Evolutionary conservation across 2,888 invertebrate genomes (phyloP).

Genomic region (Apodemia mormo): DNA sequence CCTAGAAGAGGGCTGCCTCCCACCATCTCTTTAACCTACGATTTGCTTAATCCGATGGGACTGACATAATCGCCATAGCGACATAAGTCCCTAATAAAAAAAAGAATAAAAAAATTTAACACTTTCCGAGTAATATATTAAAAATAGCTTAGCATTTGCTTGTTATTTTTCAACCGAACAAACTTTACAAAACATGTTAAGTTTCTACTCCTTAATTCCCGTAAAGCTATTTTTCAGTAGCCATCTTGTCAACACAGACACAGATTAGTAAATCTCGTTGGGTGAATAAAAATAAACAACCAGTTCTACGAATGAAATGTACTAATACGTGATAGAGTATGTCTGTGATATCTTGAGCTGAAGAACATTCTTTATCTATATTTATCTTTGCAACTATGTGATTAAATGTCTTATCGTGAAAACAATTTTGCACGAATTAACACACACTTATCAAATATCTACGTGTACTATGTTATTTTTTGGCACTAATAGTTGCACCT

Average conservation of each 20-base stretch:
- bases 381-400: background rate
- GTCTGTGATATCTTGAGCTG: constrained; percentile 4
- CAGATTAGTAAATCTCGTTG: constrained; percentile 25
- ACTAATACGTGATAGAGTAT: constrained; percentile 10
- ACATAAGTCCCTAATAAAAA: too few species aligned
- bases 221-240: constrained; percentile 56
- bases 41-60: too few species aligned
- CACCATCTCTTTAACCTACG: too few species aligned
- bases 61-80: too few species aligned
- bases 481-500: too few species aligned
- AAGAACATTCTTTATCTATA: background rate
- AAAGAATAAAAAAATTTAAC: too few species aligned
- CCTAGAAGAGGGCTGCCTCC: too few species aligned
- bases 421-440: background rate
- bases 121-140: background rate
- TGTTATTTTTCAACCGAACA: constrained; percentile 21
- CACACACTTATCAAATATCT: background rate
- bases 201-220: constrained; percentile 46
- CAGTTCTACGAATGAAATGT: constrained; percentile 23
- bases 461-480: too few species aligned
- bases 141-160: background rate
- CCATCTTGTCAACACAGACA: constrained; percentile 33
- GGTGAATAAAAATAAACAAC: constrained; percentile 24
- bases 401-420: background rate
- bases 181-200: constrained; percentile 21